Evolutionary conservation across 2,797 vertebrate genomes (phyloP).

Genomic region (Propithecus deckenii): DNA sequence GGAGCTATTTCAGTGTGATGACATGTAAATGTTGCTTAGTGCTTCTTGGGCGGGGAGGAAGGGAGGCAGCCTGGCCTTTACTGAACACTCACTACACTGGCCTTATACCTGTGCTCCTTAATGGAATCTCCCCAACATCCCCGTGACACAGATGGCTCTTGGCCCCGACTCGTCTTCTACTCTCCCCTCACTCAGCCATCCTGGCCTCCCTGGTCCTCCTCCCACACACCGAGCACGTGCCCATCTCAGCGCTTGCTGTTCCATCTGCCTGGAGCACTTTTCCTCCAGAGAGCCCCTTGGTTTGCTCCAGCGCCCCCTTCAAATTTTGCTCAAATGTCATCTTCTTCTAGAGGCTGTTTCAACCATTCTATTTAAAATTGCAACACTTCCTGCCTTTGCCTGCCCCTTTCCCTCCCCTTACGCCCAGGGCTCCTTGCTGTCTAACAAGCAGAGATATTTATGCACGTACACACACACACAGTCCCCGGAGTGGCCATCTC

Average conservation of each 20-base stretch:
- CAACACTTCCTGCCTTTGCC: not conserved
- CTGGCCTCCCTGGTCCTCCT: not conserved
- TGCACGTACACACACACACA: not conserved
- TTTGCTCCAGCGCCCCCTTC: not conserved
- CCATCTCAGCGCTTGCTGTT: not conserved
- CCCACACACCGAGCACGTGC: not conserved
- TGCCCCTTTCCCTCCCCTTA: not conserved
- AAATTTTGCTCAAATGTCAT: not conserved
- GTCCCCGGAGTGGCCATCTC: not conserved
- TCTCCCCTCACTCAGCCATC: not conserved
- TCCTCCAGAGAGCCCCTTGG: not conserved
- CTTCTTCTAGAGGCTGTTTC: not conserved
- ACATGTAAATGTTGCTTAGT: not conserved
- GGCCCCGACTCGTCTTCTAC: not conserved
- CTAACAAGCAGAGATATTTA: not conserved
- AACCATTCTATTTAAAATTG: not conserved
- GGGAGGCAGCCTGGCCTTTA: not conserved
- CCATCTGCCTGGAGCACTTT: not conserved
- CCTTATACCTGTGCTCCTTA: not conserved
- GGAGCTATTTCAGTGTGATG: not conserved
- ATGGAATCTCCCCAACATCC: not conserved
- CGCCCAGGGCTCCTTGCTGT: not conserved
- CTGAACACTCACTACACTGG: not conserved
- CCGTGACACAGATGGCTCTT: not conserved
- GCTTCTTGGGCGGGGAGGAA: not conserved